A percentile compares a stretch with the other conserved stretches of the same genome.
Conservation (phyloP, 2,797 vertebrate genomes). For the Intellagama lesueurii region DNA sequence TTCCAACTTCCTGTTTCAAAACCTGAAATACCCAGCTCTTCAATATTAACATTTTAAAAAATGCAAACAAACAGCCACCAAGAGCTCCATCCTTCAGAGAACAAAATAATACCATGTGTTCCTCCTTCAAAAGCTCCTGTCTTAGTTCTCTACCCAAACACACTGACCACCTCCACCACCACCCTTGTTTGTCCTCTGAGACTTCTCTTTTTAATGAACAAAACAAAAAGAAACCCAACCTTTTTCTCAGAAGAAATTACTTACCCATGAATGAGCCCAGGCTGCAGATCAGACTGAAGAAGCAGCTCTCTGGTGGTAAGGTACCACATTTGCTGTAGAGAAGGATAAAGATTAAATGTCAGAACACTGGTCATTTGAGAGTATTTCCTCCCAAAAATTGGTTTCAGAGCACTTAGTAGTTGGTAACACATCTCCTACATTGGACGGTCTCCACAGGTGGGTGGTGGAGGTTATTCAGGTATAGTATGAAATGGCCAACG, state of each 20-base stretch:
- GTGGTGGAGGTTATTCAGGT: background rate
- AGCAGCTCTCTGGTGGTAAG: constrained; percentile 90
- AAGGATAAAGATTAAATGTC: constrained; percentile 21
- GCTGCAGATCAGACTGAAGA: constrained; percentile 93
- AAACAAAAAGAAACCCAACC: too few species aligned
- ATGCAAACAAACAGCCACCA: too few species aligned
- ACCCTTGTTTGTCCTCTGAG: background rate
- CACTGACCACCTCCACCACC: background rate
- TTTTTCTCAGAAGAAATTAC: constrained; percentile 31
- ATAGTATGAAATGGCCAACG: too few species aligned
- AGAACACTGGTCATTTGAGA: background rate
- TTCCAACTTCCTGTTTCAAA: background rate
- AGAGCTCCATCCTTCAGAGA: background rate
- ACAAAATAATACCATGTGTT: background rate
- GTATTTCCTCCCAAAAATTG: background rate
- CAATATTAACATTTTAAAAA: background rate
- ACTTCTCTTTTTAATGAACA: too few species aligned
- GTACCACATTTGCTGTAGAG: constrained; percentile 88
- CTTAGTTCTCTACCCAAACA: background rate
- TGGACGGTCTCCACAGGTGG: background rate
- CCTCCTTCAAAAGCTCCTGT: background rate
- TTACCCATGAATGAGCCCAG: constrained; percentile 90
- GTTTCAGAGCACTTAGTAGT: background rate
- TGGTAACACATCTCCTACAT: too few species aligned
- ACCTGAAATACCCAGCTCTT: too few species aligned